Conservation (phyloP, 2,888 invertebrate genomes). For the Ditylenchus weischeri region DNA sequence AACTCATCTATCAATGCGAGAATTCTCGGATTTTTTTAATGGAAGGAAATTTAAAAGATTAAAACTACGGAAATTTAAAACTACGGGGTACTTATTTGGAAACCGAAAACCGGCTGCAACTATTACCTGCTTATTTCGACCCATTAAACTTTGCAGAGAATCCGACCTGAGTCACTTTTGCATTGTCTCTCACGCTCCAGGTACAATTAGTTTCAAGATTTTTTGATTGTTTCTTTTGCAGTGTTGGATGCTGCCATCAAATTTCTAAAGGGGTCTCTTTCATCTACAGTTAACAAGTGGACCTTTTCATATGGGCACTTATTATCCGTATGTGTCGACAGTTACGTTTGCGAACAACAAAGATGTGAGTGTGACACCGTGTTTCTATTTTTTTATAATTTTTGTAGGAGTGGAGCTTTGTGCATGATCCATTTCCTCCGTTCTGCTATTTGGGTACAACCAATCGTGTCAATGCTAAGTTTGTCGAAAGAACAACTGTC, state of each 20-base stretch:
- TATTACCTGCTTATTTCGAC: too few species aligned
- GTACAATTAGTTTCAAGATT: background rate
- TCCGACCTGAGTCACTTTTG: constrained; percentile 7
- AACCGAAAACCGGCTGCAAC: too few species aligned
- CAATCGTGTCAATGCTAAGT: constrained; percentile 19
- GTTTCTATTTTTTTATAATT: background rate
- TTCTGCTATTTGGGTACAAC: constrained; percentile 13
- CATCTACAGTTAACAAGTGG: constrained; percentile 10
- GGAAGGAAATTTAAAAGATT: background rate
- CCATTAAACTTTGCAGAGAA: background rate
- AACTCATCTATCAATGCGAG: background rate
- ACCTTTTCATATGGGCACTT: constrained; percentile 18
- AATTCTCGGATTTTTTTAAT: background rate
- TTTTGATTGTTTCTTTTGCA: too few species aligned
- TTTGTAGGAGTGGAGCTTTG: constrained; percentile 17
- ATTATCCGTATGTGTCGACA: constrained; percentile 11
- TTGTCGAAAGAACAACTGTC: constrained; percentile 18
- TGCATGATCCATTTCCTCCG: constrained; percentile 14
- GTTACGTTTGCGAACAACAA: constrained; percentile 11
- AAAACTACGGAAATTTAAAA: too few species aligned
- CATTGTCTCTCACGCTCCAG: constrained; percentile 17
- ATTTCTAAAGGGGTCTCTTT: constrained; percentile 3
- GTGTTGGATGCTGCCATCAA: constrained; percentile 18
- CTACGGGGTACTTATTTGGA: too few species aligned
- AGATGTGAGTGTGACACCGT: background rate